Percentiles rank a stretch among this genome's conserved stretches.
phyloP scores from a whole-genome alignment of 2,888 invertebrate genomes.

The Cheilosia variabilis region DNA sequence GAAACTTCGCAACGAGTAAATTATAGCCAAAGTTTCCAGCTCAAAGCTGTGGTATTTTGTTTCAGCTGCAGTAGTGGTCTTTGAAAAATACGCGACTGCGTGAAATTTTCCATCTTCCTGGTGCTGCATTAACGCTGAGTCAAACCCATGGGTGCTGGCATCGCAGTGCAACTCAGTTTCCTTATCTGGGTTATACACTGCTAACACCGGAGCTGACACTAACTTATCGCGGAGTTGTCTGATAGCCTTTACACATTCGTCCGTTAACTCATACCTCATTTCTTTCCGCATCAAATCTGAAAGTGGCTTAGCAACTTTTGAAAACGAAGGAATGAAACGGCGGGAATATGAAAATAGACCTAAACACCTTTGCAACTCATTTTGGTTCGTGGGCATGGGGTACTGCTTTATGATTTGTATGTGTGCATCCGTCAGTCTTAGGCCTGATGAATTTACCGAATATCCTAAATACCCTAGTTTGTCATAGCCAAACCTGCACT shows the following conservation, averaged over 20 bases:
- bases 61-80: slow-evolving; percentile 76
- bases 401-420: slow-evolving; percentile 29
- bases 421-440: slow-evolving; percentile 20
- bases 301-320: no score
- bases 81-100: slow-evolving; percentile 65
- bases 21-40: slow-evolving; percentile 77
- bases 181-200: slow-evolving; percentile 76
- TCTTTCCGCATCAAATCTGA: slow-evolving; percentile 75
- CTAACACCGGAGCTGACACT: slow-evolving; percentile 75
- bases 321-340: slow-evolving; percentile 61
- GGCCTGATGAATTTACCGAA: slow-evolving; percentile 20
- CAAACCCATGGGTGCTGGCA: slow-evolving; percentile 77
- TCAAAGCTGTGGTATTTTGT: slow-evolving; percentile 78
- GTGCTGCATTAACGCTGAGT: slow-evolving; percentile 76
- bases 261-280: slow-evolving; percentile 32
- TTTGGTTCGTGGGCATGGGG: slow-evolving; percentile 39
- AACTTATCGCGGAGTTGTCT: slow-evolving; percentile 49
- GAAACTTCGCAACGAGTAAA: slow-evolving; percentile 77
- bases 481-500: slow-evolving; percentile 11
- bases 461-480: slow-evolving; percentile 30
- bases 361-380: slow-evolving; percentile 33
- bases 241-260: slow-evolving; percentile 29
- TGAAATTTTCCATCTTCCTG: slow-evolving; percentile 75
- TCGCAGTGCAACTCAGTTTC: slow-evolving; percentile 79
- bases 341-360: slow-evolving; percentile 64